Base-by-base conservation (phyloP, 2,797 vertebrate genomes). In the Sebastes nivosus region DNA sequence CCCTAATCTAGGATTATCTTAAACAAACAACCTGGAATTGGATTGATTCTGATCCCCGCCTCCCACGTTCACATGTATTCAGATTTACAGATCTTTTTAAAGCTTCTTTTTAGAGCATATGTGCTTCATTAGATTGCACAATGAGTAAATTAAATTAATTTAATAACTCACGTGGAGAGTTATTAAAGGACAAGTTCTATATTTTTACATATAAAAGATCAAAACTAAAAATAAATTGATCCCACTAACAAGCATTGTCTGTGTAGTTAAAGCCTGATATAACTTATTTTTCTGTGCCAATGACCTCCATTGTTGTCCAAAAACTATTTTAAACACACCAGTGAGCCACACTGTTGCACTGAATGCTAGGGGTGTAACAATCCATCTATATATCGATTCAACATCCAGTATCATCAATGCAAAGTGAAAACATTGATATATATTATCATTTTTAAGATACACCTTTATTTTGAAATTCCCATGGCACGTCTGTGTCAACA, bases 1-100 rank as follows among this genome's bases (percentile, higher is more conserved):
- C 30, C 14, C 59, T 92, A 83, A 91, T 93, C 80, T 65, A 2
- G 38, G 89, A 92, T 90, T 84, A 81, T 75, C 57, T 72, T 75
- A 77, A 87, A 79, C 75, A 83, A 87, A 84, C 75, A 77, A 75
- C 55, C 67, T 84, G 75, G 36, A 88, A 67, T 29, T 73, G 30
- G 70, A 80, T 3, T 70, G 72, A 55, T 16, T 59, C 20, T 70
- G 75, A 87, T 79, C 61, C 0, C 55, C 6, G 22, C 20, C 59
- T 65, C 70, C 54, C 66, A 81, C 42, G 11, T 59, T 66, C 77
- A 59, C 77, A 68, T 34, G 0, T n/a, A 75, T 59, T 46, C 72
- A 65, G 32, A 80, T 36, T 10, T 32, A 34, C 65, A 42, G 74
- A 81, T 46, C 1, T 55, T 63, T 66, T 67, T 16, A 70, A 72